Evolutionary conservation across 2,113 vertebrate genomes (phyloP).

Genomic region (Mugil cephalus): DNA sequence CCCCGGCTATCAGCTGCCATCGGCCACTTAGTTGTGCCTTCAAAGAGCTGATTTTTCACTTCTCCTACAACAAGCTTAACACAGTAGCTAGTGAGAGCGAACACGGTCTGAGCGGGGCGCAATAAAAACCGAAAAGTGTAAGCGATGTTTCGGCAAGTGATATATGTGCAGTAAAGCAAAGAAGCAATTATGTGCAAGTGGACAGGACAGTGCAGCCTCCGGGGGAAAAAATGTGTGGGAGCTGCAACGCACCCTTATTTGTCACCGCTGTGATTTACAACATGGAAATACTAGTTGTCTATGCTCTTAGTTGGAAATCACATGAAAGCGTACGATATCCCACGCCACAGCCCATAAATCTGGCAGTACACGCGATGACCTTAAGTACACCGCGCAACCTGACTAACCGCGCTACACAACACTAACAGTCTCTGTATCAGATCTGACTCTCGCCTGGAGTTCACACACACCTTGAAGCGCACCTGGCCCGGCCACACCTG

Average conservation of each 20-base stretch:
- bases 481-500: conserved; percentile 77
- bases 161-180: conserved; percentile 52
- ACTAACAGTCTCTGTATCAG: conserved; percentile 48
- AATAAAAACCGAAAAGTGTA: conserved; percentile 67
- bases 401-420: conserved; percentile 1
- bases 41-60: conserved; percentile 82
- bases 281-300: conserved; percentile 19
- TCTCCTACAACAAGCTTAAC: conserved; percentile 71
- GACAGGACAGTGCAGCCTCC: conserved; percentile 52
- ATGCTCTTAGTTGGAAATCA: conserved; percentile 22
- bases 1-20: conserved; percentile 82
- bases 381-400: conserved; percentile 37
- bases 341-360: conserved; percentile 54
- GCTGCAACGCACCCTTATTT: conserved; percentile 50
- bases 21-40: conserved; percentile 82
- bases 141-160: conserved; percentile 62
- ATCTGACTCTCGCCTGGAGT: conserved; percentile 42
- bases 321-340: conserved; percentile 37
- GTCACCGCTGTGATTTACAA: conserved; percentile 55
- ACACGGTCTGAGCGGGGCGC: conserved; percentile 47
- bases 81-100: conserved; percentile 57
- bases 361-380: conserved; percentile 35
- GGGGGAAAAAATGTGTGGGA: conserved; percentile 32
- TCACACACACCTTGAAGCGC: conserved; percentile 56
- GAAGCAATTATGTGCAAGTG: conserved; percentile 53